Evolutionary conservation across 2,888 invertebrate genomes (phyloP).

Genomic region (Timandra comae): DNA sequence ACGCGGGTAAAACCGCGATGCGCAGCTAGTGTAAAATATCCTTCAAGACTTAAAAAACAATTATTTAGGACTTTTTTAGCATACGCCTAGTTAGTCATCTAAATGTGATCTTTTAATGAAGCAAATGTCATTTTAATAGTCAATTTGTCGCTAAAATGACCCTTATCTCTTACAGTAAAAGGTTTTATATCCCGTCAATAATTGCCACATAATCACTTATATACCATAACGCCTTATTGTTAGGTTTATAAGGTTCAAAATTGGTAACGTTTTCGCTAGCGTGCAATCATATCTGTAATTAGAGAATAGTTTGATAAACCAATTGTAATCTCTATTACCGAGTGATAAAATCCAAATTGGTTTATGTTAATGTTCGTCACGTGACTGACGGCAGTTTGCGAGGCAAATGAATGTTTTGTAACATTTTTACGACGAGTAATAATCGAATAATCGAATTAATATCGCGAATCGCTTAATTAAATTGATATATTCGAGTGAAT

Average conservation of each 20-base stretch:
- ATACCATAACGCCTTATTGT: constrained; percentile 21
- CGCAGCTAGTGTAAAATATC: too few relatives aligned
- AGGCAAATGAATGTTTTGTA: constrained; percentile 56
- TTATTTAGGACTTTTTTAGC: too few relatives aligned
- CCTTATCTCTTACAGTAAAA: too few relatives aligned
- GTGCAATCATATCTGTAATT: constrained; percentile 58
- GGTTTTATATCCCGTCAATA: too few relatives aligned
- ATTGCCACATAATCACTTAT: too few relatives aligned
- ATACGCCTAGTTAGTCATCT: too few relatives aligned
- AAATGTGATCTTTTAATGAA: too few relatives aligned
- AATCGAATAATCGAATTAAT: constrained; percentile 60
- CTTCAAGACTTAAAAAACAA: too few relatives aligned
- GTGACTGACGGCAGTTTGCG: constrained; percentile 55
- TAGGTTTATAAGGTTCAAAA: constrained; percentile 29
- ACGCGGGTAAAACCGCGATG: too few relatives aligned
- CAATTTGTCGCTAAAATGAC: too few relatives aligned
- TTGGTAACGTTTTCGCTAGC: constrained; percentile 35
- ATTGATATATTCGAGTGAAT: too few relatives aligned
- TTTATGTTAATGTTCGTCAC: constrained; percentile 48
- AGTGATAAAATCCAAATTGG: constrained; percentile 67
- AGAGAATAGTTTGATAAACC: constrained; percentile 54
- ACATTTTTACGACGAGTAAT: constrained; percentile 65
- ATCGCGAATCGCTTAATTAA: constrained; percentile 71
- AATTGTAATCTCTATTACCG: constrained; percentile 68
- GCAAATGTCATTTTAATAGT: too few relatives aligned